These are phyloP conservation scores for Tonatia bakeri DNA, from an alignment of 2,113 vertebrate genomes.

Conservation along the genomic window DNA sequence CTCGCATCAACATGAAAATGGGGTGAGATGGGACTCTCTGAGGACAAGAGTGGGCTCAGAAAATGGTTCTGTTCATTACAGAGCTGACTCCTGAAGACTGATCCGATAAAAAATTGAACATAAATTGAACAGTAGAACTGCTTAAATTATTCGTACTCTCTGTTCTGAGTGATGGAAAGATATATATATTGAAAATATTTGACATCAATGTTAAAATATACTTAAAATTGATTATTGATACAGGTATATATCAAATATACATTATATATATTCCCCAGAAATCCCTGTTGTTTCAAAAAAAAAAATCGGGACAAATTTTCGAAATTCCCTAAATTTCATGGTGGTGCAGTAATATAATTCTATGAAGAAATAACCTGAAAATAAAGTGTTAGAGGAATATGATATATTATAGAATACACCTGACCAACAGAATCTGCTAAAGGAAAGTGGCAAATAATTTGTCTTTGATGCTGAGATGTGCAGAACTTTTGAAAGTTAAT, in stretches of 20 bases:
- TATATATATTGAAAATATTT: neutral
- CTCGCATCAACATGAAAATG: neutral
- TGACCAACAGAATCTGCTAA: neutral
- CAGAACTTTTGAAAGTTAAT: neutral
- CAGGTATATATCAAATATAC: neutral
- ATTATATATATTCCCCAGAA: neutral
- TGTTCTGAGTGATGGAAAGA: neutral
- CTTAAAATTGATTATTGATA: neutral
- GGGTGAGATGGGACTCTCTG: neutral
- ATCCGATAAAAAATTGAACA: neutral
- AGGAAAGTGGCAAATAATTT: neutral
- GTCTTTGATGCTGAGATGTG: neutral
- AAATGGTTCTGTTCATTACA: neutral
- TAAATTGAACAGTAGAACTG: neutral
- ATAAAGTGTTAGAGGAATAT: neutral
- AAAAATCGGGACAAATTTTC: neutral
- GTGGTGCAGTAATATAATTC: neutral
- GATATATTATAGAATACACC: neutral
- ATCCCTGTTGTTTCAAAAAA: neutral
- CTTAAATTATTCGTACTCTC: neutral
- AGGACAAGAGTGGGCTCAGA: neutral
- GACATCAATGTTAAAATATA: neutral
- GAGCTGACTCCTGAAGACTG: neutral
- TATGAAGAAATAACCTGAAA: constrained; percentile 5
- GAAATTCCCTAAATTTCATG: neutral